Base-by-base conservation (phyloP, 2,888 invertebrate genomes). In the Metellina segmentata region DNA sequence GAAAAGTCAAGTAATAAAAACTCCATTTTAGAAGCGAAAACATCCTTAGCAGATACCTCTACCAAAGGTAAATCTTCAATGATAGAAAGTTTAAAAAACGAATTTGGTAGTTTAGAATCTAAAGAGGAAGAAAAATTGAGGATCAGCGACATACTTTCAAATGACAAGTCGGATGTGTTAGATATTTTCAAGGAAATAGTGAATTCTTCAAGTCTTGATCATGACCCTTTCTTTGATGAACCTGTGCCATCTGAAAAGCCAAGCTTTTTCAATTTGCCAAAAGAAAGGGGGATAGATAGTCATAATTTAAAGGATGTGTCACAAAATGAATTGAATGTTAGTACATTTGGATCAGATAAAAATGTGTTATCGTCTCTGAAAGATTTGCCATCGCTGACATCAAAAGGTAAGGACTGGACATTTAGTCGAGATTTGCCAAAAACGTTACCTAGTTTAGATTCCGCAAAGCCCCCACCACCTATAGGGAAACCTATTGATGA, bases 201-300 rank as follows among this genome's bases (percentile, higher is more conserved):
- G 51, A 87, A n/a, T 72, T 77, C 72, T 51, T 82, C 75, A 20
- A 72, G 49, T 71, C 86, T 86, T 61, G 78, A 81, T 72, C 53
- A 90, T 81, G 92, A 92, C 71, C 70, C 92, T 6, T 92, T 92
- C n/a, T 92, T 90, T 85, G 92, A 92, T 83, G 90, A 79, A n/a
- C 87, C 90, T 20, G 11, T 90, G 11, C 90, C 90, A 34, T 71
- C 83, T 20, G 89, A 85, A 85, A 92, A 87, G 49, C 16, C 61
- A 19, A 75, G 87, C 19, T 79, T 53, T 53, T 86, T 92, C 9
- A 82, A 49, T 72, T 11, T 72, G 8, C 52, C 70, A 9, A 85
- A n/a, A 51, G 81, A 82, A 61, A 82, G 51, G 11, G 9, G 53
- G 11, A 49, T 69, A 16, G 9, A 13, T 19, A 16, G 11, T 11